Evolutionary conservation across 2,888 invertebrate species (phyloP).

Genomic region (Brachycybe producta): DNA sequence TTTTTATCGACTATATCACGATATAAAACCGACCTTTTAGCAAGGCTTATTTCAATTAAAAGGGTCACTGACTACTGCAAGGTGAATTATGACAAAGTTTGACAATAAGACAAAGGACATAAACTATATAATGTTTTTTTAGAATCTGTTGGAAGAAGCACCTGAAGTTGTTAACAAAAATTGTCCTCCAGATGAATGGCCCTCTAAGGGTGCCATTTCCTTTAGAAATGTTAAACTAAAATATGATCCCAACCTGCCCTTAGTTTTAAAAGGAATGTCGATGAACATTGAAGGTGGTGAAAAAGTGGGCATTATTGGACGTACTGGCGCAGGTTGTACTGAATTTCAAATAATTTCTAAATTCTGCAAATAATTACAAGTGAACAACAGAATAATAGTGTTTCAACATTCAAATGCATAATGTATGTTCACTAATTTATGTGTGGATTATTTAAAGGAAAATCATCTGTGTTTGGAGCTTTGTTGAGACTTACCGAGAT

Average conservation of each 20-base stretch:
- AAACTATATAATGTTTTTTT: too few relatives aligned
- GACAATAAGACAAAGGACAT: too few relatives aligned
- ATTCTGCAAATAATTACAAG: too few relatives aligned
- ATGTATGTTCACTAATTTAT: too few relatives aligned
- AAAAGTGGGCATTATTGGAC: conserved; percentile 43
- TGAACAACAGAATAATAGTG: too few relatives aligned
- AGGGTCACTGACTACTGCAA: conserved; percentile 34
- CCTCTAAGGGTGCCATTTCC: conserved; percentile 32
- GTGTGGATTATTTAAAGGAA: conserved; percentile 32
- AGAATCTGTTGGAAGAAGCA: conserved; percentile 30
- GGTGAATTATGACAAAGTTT: too few relatives aligned
- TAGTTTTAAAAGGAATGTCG: conserved; percentile 37
- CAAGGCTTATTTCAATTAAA: conserved; percentile 37
- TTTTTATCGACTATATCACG: conserved; percentile 30
- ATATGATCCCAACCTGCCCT: conserved; percentile 33
- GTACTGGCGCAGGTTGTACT: conserved; percentile 43
- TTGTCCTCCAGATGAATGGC: conserved; percentile 34
- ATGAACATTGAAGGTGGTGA: conserved; percentile 37
- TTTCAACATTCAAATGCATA: too few relatives aligned
- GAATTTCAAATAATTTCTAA: too few relatives aligned
- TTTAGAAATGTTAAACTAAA: conserved; percentile 34
- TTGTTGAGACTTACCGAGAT: conserved; percentile 47
- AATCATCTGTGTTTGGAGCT: conserved; percentile 44
- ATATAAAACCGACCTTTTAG: conserved; percentile 31
- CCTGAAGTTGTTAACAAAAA: conserved; percentile 26